phyloP scores from a whole-genome alignment of 2,888 invertebrate genomes.

The Caenorhabditis sinica region DNA sequence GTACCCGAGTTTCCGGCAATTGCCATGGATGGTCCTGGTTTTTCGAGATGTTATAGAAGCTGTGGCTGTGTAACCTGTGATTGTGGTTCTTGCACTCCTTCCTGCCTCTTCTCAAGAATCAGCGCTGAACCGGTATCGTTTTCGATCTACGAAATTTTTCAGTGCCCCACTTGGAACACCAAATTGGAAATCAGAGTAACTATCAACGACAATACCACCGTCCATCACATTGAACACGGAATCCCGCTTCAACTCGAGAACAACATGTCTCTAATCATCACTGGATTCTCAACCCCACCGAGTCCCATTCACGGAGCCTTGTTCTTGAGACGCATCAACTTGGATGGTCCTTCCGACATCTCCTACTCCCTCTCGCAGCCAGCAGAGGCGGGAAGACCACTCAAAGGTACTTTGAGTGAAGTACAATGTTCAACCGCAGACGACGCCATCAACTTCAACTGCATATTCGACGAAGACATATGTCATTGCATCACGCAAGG shows the following conservation, averaged over 20 bases:
- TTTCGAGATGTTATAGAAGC: neutral
- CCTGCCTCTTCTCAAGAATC: constrained; percentile 9
- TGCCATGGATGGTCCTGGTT: neutral
- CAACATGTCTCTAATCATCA: constrained; percentile 2
- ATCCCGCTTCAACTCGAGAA: neutral
- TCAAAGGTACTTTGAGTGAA: neutral
- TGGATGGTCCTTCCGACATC: neutral
- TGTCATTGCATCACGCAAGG: constrained; percentile 1
- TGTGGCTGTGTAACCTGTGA: constrained; percentile 12
- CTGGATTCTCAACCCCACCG: constrained; percentile 6
- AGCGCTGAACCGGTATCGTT: neutral
- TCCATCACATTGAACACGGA: neutral
- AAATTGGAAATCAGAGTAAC: neutral
- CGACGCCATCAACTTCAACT: neutral
- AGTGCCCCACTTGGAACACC: constrained; percentile 6
- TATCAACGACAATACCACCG: neutral
- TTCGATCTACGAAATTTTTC: constrained; percentile 3
- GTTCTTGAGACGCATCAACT: neutral
- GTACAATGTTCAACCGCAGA: neutral
- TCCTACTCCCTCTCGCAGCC: neutral
- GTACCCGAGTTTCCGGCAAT: neutral
- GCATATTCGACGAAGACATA: neutral
- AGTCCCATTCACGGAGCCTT: constrained; percentile 3
- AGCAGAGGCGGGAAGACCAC: neutral
- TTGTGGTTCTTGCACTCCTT: neutral